Evolutionary conservation across 2,888 invertebrate species (phyloP), one percentile per base, ranked within the genome.

Genomic region (Lordiphosa andalusiaca): DNA sequence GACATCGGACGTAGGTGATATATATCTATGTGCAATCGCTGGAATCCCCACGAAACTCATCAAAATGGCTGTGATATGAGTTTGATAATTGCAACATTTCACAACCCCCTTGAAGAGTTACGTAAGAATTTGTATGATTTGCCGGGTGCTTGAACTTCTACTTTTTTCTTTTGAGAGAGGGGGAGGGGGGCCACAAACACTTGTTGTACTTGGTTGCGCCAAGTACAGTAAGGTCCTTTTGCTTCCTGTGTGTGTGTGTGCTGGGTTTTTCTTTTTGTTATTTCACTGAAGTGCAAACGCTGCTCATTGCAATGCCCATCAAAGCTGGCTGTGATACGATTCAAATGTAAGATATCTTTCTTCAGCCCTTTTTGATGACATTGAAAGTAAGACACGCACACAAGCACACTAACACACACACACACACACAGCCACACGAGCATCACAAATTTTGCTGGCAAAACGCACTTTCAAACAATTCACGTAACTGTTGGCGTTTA

Each of bases 61-160:
- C 88, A 88, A 89, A 89, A 89, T 89, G 89, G 89, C 89, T 89
- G 89, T 89, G 89, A 89, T 89, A 89, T 88, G 89, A 86, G 70
- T 67, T 52, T 63, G 54, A 57, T 66, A 77, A 74, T 52, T 40
- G 52, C 64, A 74, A 88, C 89, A 88, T 88, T 88, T 88, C 89
- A 89, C 89, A 89, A 82, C 89, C 86, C 85, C 87, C 83, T 88
- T 89, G 88, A 88, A 76, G 89, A 88, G 88, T 86, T 86, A 78
- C 83, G 85, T 85, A 85, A 86, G 85, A 84, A 85, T 10, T 83
- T 59, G 42, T 12, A 16, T 52, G 44, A 39, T 16, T 30, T 7
- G 23, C 33, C 39, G 44, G 46, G 21, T 40, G 13, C 6, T 4
- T 30, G 0, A 25, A 25, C 25, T 25, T 9, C 3, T 30, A 0